A percentile compares a stretch with the other conserved stretches of the same genome.
Evolutionary conservation across 2,797 vertebrate genomes (phyloP).

Genomic region (Tauraco hartlaubi): DNA sequence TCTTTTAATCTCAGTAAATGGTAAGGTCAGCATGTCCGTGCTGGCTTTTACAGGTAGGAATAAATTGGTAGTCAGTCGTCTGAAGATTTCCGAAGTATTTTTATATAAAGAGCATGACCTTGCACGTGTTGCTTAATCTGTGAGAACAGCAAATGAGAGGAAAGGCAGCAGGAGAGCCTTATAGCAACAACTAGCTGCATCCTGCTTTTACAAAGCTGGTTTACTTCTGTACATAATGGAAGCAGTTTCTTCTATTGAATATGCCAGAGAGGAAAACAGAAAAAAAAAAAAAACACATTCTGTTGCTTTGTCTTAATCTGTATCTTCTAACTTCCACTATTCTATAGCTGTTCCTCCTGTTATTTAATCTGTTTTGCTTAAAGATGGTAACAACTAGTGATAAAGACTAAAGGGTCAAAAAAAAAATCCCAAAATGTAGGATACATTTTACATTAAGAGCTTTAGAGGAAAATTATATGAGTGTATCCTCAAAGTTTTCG

Average conservation of each 20-base stretch:
- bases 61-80: background rate
- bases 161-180: background rate
- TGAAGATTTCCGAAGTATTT: background rate
- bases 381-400: background rate
- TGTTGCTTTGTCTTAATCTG: background rate
- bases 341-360: background rate
- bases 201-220: background rate
- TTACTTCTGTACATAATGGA: background rate
- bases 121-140: background rate
- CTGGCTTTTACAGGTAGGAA: slow-evolving; percentile 13
- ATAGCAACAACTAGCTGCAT: background rate
- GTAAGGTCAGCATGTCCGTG: background rate
- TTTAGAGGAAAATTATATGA: background rate
- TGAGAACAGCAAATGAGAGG: background rate
- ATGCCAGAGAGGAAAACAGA: background rate
- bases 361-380: background rate
- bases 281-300: background rate
- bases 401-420: background rate
- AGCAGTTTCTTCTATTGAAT: background rate
- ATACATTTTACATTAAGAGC: background rate
- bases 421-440: background rate
- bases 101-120: background rate
- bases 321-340: background rate
- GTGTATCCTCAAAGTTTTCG: background rate
- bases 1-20: slow-evolving; percentile 19